Evolutionary conservation across 2,888 invertebrate genomes (phyloP).

Genomic region (Meta bourneti): DNA sequence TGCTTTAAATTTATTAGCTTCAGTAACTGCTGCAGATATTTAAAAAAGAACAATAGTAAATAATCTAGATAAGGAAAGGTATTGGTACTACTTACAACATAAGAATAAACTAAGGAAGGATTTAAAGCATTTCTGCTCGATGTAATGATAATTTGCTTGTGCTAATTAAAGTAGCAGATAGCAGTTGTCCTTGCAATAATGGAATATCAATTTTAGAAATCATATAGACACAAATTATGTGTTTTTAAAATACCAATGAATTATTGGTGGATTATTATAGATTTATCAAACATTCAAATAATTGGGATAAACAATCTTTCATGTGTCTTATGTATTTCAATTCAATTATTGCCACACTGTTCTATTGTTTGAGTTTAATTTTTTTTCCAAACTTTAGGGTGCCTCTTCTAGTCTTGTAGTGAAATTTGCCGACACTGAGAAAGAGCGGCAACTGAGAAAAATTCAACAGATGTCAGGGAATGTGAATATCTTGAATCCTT

Average conservation of each 20-base stretch:
- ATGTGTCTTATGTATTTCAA: background rate
- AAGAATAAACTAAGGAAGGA: too few relatives aligned
- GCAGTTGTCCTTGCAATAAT: too few relatives aligned
- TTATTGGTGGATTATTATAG: background rate
- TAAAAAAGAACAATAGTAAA: too few relatives aligned
- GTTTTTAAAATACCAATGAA: background rate
- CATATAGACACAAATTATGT: background rate
- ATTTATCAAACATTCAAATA: background rate
- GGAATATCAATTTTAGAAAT: background rate
- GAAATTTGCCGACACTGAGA: constrained; percentile 99
- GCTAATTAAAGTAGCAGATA: too few relatives aligned
- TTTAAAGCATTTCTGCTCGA: too few relatives aligned
- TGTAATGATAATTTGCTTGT: too few relatives aligned
- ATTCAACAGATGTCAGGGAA: constrained; percentile 99
- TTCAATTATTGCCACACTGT: too few relatives aligned
- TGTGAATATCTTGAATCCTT: constrained; percentile 97
- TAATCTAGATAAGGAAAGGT: too few relatives aligned
- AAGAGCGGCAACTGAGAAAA: constrained; percentile 98
- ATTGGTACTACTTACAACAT: too few relatives aligned
- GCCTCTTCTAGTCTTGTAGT: constrained; percentile 99
- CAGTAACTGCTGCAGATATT: too few relatives aligned
- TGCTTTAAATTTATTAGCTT: too few relatives aligned
- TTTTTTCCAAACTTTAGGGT: constrained; percentile 85
- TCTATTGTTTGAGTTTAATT: background rate
- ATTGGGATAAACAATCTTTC: too few relatives aligned